These are phyloP conservation scores for Taeniopygia guttata DNA, from an alignment of 2,797 vertebrate genomes.

Conservation along the genomic window DNA sequence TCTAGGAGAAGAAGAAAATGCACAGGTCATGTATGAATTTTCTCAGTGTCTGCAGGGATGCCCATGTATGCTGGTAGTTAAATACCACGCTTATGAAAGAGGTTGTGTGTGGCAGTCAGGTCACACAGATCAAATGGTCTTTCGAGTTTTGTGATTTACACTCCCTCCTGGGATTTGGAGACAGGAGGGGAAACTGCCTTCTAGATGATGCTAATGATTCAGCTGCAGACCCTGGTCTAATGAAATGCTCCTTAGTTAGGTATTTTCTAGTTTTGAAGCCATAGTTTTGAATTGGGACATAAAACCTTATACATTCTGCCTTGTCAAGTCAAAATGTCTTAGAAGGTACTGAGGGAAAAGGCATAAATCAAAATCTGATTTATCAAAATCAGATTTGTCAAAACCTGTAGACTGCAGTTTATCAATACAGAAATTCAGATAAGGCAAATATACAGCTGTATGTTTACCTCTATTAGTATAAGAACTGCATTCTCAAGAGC, in stretches of 20 bases:
- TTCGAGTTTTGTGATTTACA: neutral
- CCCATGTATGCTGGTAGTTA: neutral
- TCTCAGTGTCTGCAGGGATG: neutral
- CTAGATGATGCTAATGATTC: neutral
- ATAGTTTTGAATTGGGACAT: neutral
- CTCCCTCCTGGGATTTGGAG: neutral
- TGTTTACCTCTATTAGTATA: neutral
- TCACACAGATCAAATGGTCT: neutral
- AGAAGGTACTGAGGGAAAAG: neutral
- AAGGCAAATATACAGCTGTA: neutral
- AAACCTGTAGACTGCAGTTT: neutral
- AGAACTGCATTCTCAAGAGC: neutral
- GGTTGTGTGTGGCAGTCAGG: neutral
- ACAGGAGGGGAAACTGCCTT: neutral
- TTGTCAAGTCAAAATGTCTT: neutral
- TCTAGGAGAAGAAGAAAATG: neutral
- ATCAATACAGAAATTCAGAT: neutral
- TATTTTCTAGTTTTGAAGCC: neutral
- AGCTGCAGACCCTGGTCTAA: neutral
- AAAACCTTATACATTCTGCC: neutral
- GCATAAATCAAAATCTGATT: neutral
- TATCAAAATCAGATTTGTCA: neutral
- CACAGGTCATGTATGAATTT: neutral
- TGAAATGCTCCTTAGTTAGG: neutral
- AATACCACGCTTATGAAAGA: neutral